Percentiles rank a stretch among this genome's conserved stretches.
phyloP scores from a whole-genome alignment of 2,113 vertebrate species.

The Trogon melanurus region DNA sequence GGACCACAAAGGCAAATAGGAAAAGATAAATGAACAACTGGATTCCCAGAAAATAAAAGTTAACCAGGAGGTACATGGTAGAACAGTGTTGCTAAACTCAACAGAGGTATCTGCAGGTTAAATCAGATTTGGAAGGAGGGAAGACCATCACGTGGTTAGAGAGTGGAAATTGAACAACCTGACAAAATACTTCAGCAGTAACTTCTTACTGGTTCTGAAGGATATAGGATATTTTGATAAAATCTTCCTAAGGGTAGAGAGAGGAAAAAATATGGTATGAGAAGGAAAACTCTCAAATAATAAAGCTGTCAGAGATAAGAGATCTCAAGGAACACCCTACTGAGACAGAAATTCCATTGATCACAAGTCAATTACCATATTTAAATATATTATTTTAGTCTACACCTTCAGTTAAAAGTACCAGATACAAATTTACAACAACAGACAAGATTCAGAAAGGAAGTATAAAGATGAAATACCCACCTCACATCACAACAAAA shows the following conservation, averaged over 20 bases:
- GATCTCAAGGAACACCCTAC: not conserved
- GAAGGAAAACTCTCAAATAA: not conserved
- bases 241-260: not conserved
- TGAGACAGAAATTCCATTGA: not conserved
- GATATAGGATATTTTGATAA: not conserved
- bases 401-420: not conserved
- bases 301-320: not conserved
- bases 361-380: not conserved
- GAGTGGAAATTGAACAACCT: not conserved
- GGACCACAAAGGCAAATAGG: not conserved
- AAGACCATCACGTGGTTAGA: accelerated
- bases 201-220: not conserved
- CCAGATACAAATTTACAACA: not conserved
- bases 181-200: not conserved
- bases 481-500: not conserved
- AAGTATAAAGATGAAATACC: not conserved
- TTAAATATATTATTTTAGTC: not conserved
- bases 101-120: not conserved
- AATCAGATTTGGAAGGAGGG: not conserved
- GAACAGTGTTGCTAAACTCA: not conserved
- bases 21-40: not conserved
- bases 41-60: not conserved
- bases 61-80: not conserved
- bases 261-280: not conserved
- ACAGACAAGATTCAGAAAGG: not conserved